Conservation (phyloP, 2,888 invertebrate genomes). For the Diarsia rubi region DNA sequence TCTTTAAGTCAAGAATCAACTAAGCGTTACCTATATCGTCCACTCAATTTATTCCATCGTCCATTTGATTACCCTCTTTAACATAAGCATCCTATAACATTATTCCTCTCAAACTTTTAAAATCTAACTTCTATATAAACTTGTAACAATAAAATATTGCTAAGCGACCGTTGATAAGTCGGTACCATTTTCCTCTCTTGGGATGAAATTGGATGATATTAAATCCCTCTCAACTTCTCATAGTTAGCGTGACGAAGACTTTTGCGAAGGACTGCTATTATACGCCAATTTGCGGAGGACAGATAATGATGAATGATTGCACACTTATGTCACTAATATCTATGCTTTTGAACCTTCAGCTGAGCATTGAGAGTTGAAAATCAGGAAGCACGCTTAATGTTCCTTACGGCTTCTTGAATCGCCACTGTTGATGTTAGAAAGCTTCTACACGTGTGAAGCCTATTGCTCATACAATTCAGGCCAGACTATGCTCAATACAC, state of each 20-base stretch:
- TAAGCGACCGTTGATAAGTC: constrained; percentile 28
- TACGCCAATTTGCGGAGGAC: constrained; percentile 36
- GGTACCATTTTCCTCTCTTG: constrained; percentile 32
- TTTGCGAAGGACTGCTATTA: constrained; percentile 27
- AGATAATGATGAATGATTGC: constrained; percentile 46
- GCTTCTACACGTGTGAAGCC: neutral
- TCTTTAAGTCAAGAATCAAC: constrained; percentile 23
- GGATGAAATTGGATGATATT: constrained; percentile 47
- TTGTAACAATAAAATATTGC: constrained; percentile 47
- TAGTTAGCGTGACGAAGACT: constrained; percentile 45
- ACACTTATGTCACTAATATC: neutral
- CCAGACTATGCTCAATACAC: neutral
- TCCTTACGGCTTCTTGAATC: neutral
- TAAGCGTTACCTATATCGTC: constrained; percentile 9
- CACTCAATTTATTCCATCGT: constrained; percentile 29
- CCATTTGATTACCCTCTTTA: constrained; percentile 39
- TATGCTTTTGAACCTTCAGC: neutral
- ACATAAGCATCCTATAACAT: constrained; percentile 48
- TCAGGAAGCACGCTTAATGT: neutral
- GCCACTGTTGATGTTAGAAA: neutral
- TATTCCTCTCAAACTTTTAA: constrained; percentile 40
- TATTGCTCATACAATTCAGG: neutral
- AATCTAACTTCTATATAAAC: constrained; percentile 47
- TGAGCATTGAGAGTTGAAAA: neutral
- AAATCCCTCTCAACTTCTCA: constrained; percentile 38